Base-by-base conservation (phyloP, 1,140 invertebrate species). In the Holotrichia oblita region DNA sequence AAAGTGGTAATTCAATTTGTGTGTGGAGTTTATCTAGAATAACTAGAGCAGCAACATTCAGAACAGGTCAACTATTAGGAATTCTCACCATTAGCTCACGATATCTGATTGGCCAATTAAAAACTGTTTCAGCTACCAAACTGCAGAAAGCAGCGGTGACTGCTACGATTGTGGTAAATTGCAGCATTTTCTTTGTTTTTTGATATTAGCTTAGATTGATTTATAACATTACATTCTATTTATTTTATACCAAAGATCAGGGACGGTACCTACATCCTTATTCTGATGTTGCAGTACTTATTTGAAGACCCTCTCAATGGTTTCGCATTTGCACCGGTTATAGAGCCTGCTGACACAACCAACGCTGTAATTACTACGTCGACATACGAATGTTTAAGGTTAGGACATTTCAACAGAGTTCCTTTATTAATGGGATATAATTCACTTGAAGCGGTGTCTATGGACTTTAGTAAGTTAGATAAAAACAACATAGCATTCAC, bases 1-100 rank as follows among this genome's bases (percentile, higher is more conserved):
- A 74, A 74, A 74, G 73, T 17, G 73, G 73, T 10, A 41, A 24
- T 1, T 14, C 73, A 6, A 14, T 74, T 2, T 74, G 73, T 17
- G 14, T 41, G 3, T 74, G 73, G 73, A 6, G 12, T 0, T 12
- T 74, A 74, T 74, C 73, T 3, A 40, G 3, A 17, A 74, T 14
- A 0, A 34, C 34, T 0, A 41, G 8, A 8, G 8, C 20, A 40
- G 34, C 34, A n/a, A n/a, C 73, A 9, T 41, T 41, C 40, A 20
- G 4, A 6, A 10, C 14, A 17, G 73, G 34, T n/a, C 10, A 12
- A 22, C 3, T 9, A 34, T 73, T 73, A 12, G 72, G 72, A 9
- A 74, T 41, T 24, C 1, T 20, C 1, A 14, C 12, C 0, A 17
- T 22, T 7, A 42, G 14, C 20, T 41, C 73, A 1, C 20, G 27